Evolutionary conservation across 2,113 vertebrate genomes (phyloP).

Genomic region (Austrofundulus limnaeus): DNA sequence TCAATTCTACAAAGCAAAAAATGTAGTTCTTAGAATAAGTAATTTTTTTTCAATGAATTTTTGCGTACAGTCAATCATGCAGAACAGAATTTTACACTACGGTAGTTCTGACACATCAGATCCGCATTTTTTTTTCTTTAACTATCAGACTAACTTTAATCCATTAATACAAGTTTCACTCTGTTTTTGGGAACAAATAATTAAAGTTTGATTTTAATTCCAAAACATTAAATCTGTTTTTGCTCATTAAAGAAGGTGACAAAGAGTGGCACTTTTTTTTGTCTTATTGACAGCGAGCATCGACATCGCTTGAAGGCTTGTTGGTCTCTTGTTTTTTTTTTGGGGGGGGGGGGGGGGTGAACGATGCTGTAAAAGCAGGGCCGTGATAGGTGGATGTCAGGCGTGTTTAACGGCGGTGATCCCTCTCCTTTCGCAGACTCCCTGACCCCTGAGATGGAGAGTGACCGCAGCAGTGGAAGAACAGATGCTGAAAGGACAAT

Average conservation of each 20-base stretch:
- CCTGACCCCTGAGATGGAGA: conserved; percentile 99
- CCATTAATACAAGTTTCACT: no score
- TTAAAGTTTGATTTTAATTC: no score
- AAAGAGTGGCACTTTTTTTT: not conserved
- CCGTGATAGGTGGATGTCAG: conserved; percentile 75
- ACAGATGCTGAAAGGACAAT: conserved; percentile 99
- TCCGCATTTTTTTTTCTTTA: no score
- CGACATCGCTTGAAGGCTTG: conserved; percentile 25
- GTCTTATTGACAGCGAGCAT: not conserved
- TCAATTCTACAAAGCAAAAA: no score
- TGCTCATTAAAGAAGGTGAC: not conserved
- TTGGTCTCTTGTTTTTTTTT: conserved; percentile 60
- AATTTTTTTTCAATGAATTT: no score
- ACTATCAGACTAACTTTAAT: no score
- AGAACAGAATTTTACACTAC: no score
- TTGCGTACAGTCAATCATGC: no score
- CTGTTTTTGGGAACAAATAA: no score
- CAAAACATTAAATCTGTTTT: not conserved
- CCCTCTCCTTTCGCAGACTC: conserved; percentile 94
- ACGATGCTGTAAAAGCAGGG: conserved; percentile 61
- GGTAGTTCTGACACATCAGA: no score
- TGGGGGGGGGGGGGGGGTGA: conserved; percentile 59
- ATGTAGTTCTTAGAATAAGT: no score
- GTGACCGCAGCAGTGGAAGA: conserved; percentile 98
- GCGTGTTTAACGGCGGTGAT: conserved; percentile 83